Evolutionary conservation across 1,140 invertebrate genomes (phyloP), one percentile per base, ranked within the genome.

Genomic region (Mizuhopecten yessoensis): DNA sequence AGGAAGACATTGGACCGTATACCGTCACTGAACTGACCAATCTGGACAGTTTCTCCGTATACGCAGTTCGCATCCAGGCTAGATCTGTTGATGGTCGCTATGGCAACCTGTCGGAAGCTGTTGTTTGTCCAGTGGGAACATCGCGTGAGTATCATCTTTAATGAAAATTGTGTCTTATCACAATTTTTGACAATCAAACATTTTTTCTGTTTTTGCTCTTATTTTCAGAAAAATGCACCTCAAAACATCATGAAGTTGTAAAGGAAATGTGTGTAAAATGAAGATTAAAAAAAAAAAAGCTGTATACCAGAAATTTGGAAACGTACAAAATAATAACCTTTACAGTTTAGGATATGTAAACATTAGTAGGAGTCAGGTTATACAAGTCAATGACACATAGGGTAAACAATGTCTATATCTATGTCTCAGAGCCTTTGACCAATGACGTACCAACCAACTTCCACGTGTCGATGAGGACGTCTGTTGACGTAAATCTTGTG

Each of bases 31-130:
- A 99, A 95, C 97, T 99, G 39, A 98, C 98, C 0, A 99, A 98
- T 95, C 97, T 99, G 34, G 98, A 99, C 94, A 98, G 98, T 93
- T 98, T 98, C 95, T 98, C 98, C 2, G 98, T 98, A 93, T 99
- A 99, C 96, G 98, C 98, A 7, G 98, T 99, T 88, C 98, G 98
- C 2, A 98, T 99, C 0, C 94, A 95, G 87, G 95, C 96, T 13
- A 95, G 94, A 89, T 94, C 94, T 49, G 92, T 95, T 0, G 94
- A 95, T 93, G 94, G 94, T 34, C 91, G 95, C 86, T 96, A 92
- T 90, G 96, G 96, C 29, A 96, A 96, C 90, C 88, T 96, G 20
- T 95, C 96, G 0, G 95, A 95, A 11, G 34, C 93, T n/a, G 91
- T 94, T 39, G 92, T 94, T 49, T 93, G 92, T 0, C 93, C 95